Evolutionary conservation across 2,113 vertebrate genomes (phyloP), one percentile per base, ranked within the genome.

Genomic region (Capreolus pygargus): DNA sequence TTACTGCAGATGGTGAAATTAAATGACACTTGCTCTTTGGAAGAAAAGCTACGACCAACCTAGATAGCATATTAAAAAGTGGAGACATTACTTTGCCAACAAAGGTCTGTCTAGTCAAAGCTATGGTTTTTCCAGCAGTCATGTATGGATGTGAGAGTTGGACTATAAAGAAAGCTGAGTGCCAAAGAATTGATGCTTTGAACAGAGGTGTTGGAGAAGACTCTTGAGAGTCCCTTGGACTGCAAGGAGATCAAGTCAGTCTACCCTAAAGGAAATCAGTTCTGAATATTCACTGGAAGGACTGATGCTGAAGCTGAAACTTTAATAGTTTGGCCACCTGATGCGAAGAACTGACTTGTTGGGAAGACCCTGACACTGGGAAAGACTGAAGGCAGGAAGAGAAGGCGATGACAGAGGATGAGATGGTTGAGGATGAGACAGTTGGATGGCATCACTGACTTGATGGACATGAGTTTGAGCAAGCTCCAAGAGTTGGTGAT

Each of bases 351-450:
- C 5, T 23, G 19, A 70, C n/a, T 39, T 19, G 23, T 1, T 23
- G n/a, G 10, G 39, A 70, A 36, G 9, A 70, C 17, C 19, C 10
- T 70, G 19, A 3, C 36, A 36, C 67, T 70, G n/a, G 10, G 10
- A 70, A 70, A 39, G 67, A 70, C 1, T 70, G 10, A 70, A 70
- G n/a, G 67, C 10, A 39, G n/a, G n/a, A 70, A 21, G n/a, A 70
- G n/a, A 39, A 23, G n/a, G 10, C 10, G 19, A 70, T 0, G 0
- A 70, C n/a, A 70, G n/a, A 39, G n/a, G n/a, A 39, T 39, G 64
- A 70, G 33, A 67, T n/a, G 64, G 33, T 2, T 67, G 64, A 67
- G 16, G 16, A 61, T 61, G 30, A 70, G 67, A 39, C 6, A n/a
- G 5, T 3, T 70, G n/a, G 10, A 70, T 70, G n/a, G 67, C 21